Evolutionary conservation across 2,113 vertebrate species (phyloP).

Genomic region (Leptobrachium leishanense): DNA sequence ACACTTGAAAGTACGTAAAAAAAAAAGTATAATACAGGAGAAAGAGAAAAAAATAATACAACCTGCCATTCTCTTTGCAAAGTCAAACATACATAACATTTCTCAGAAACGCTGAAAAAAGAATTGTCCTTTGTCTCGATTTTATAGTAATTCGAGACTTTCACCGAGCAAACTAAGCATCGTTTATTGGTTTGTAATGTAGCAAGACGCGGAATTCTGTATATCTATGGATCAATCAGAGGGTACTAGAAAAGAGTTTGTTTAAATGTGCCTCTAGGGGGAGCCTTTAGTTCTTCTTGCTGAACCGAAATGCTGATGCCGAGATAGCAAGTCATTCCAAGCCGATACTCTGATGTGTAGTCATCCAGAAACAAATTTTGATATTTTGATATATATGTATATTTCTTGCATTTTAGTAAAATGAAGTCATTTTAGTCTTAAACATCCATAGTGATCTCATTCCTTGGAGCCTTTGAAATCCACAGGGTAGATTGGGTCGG

Average conservation of each 20-base stretch:
- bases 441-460: slow-evolving; percentile 83
- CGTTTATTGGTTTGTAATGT: slow-evolving; percentile 54
- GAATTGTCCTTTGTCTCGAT: slow-evolving; percentile 52
- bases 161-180: slow-evolving; percentile 69
- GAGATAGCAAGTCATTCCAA: slow-evolving; percentile 79
- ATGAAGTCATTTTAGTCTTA: slow-evolving; percentile 64
- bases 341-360: slow-evolving; percentile 65
- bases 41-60: slow-evolving; percentile 61
- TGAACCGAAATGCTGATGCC: slow-evolving; percentile 67
- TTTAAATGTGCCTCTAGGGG: slow-evolving; percentile 72
- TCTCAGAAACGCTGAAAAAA: slow-evolving; percentile 56
- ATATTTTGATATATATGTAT: slow-evolving; percentile 11
- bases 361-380: slow-evolving; percentile 56
- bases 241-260: slow-evolving; percentile 66
- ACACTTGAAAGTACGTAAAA: slow-evolving; percentile 63
- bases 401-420: slow-evolving; percentile 52
- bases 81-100: slow-evolving; percentile 54
- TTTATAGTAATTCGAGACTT: slow-evolving; percentile 55
- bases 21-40: slow-evolving; percentile 59
- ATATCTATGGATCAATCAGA: slow-evolving; percentile 65
- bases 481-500: slow-evolving; percentile 83
- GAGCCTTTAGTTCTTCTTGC: slow-evolving; percentile 74
- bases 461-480: slow-evolving; percentile 86
- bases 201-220: slow-evolving; percentile 66
- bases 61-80: slow-evolving; percentile 54